phyloP scores from a whole-genome alignment of 1,140 invertebrate species.

The Halyomorpha halys region DNA sequence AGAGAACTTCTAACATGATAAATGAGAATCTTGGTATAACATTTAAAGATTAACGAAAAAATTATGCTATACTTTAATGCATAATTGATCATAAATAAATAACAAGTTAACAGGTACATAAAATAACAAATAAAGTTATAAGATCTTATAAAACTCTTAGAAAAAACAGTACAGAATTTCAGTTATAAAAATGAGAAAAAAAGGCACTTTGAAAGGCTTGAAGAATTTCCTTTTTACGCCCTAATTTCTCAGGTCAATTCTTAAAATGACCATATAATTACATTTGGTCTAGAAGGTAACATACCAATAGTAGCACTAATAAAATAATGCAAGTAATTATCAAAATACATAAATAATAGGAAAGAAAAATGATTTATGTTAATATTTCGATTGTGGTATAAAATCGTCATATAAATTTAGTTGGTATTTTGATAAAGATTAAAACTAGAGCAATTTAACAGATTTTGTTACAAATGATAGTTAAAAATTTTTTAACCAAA shows the following conservation, averaged over 20 bases:
- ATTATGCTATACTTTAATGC: not conserved
- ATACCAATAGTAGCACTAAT: not conserved
- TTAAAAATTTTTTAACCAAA: no score
- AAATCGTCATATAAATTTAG: no score
- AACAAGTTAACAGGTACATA: slow-evolving; percentile 3
- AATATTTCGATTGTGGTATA: no score
- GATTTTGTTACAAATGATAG: no score
- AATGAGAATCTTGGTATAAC: no score
- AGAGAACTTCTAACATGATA: no score
- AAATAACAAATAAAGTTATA: not conserved
- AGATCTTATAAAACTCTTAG: slow-evolving; percentile 5
- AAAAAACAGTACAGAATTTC: not conserved
- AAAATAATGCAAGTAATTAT: no score
- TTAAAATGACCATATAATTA: not conserved
- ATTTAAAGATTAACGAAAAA: no score
- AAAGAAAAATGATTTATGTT: no score
- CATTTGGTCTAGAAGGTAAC: slow-evolving; percentile 14
- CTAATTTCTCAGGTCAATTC: not conserved
- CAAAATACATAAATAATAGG: no score
- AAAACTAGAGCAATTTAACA: no score
- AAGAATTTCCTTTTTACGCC: not conserved
- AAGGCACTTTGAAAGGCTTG: slow-evolving; percentile 1
- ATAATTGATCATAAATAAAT: slow-evolving; percentile 3
- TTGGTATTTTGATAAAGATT: no score
- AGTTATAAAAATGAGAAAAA: slow-evolving; percentile 11